A percentile compares a stretch with the other conserved stretches of the same genome.
Evolutionary conservation across 1,140 invertebrate species (phyloP).

Genomic region (Dysdera silvatica): DNA sequence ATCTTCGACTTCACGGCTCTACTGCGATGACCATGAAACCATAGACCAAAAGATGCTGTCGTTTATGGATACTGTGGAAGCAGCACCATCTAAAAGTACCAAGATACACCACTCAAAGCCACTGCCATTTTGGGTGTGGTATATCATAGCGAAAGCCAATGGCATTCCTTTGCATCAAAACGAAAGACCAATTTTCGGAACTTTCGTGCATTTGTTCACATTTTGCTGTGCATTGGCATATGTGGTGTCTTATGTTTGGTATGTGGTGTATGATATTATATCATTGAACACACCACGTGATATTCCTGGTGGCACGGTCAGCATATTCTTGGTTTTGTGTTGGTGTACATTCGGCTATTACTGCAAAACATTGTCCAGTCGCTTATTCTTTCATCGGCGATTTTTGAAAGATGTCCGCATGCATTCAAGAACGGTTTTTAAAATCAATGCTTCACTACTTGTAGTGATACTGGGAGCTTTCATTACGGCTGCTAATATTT

Average conservation of each 20-base stretch:
- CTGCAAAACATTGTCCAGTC: slow-evolving; percentile 20
- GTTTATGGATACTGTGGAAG: slow-evolving; percentile 4
- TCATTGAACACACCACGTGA: slow-evolving; percentile 40
- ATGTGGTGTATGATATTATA: slow-evolving; percentile 40
- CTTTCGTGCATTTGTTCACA: slow-evolving; percentile 40
- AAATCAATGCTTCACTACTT: slow-evolving; percentile 39
- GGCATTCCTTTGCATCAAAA: slow-evolving; percentile 16
- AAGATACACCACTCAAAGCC: slow-evolving; percentile 20
- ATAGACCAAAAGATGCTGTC: slow-evolving; percentile 10
- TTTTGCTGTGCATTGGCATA: slow-evolving; percentile 30
- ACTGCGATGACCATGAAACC: slow-evolving; percentile 7
- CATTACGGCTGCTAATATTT: slow-evolving; percentile 35
- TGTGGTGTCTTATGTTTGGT: slow-evolving; percentile 34
- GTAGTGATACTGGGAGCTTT: slow-evolving; percentile 35
- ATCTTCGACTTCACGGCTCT: slow-evolving; percentile 16
- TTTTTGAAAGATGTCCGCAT: slow-evolving; percentile 44
- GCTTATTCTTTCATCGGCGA: slow-evolving; percentile 40
- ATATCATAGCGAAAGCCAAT: slow-evolving; percentile 20
- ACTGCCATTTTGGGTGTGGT: slow-evolving; percentile 21
- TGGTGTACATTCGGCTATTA: slow-evolving; percentile 36
- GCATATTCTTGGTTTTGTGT: slow-evolving; percentile 38
- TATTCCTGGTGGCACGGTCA: slow-evolving; percentile 38
- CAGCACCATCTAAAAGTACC: neutral
- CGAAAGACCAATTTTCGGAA: slow-evolving; percentile 35
- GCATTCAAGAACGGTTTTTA: slow-evolving; percentile 45